Evolutionary conservation across 2,113 vertebrate species (phyloP), one percentile per base, ranked within the genome.

Genomic region (Verasper variegatus): DNA sequence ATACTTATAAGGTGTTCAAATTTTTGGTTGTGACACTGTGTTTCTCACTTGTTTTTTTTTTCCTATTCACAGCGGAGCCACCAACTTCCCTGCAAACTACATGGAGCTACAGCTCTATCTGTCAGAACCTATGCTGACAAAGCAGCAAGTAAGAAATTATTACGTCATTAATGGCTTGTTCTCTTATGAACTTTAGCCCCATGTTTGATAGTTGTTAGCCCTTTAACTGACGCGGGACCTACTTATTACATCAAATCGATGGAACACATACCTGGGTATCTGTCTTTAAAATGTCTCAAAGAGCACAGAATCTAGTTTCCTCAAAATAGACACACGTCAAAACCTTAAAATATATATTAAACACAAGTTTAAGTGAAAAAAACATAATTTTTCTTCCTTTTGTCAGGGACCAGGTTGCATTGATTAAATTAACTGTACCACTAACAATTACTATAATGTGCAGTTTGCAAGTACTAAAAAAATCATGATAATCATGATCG

Each of bases 71-170:
- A 99, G 97, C 94, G 95, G 78, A 93, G 94, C 83, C 93, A 89
- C 70, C 91, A 93, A 23, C 71, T 98, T 27, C 94, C 95, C 62
- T 95, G 92, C 91, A 96, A 96, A 60, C 87, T 97, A 27, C 96
- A 95, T 13, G 95, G 95, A 80, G 81, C 94, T 68, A 88, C 94
- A 69, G 93, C 88, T 1, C 79, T 95, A 57, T 93, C 95, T 1
- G 88, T 94, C 81, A 94, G 97, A 83, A 97, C 93, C 37, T 99
- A 97, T 2, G 92, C 96, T 0, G 97, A 99, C 89, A 96, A 97
- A 89, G 93, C 94, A 71, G 89, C 91, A 77, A 94, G 96, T 97
- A 94, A 93, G 94, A 72, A 0, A 1, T 55, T 21, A 54, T 77
- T 12, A 13, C 2, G 49, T 42, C 12, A 40, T 20, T 61, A 21